Base-by-base conservation (phyloP, 2,888 invertebrate genomes). In the Unio delphinus region DNA sequence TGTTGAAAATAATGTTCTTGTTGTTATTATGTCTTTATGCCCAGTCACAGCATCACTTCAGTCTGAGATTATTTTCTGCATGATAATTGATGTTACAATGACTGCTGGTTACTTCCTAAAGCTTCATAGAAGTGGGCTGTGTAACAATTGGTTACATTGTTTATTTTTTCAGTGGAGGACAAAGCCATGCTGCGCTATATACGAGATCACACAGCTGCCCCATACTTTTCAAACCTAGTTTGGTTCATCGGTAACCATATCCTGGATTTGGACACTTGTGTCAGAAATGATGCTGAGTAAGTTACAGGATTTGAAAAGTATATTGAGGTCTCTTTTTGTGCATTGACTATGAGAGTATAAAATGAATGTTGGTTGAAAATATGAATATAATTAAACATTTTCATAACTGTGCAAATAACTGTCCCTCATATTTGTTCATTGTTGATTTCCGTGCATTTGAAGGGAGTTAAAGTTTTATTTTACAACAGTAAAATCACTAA, bases 161-260 rank as follows among this genome's bases (percentile, higher is more conserved):
- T 28, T 55, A 26, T 65, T 34, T 64, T 80, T 88, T 92, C 93
- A 91, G 98, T 98, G 56, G 95, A 96, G 86, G 98, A 98, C 90
- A 93, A 94, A 62, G 96, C 89, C 15, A 99, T 99, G 98, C 91
- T 98, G 78, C 93, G 95, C 79, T 99, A 98, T 90, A 98, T 99
- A 80, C 92, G 97, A 87, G 97, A 98, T 90, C 94, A 95, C 90
- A 98, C 99, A 57, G 98, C 98, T 17, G 98, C 97, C 54, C 98
- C 98, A 1, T 99, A 99, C 91, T 98, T 99, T 90, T 97, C 97
- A 81, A 99, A 99, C 91, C 93, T 99, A 69, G 98, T 99, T 61
- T 99, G 98, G 97, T 98, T 98, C 88, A 98, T 99, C 87, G 98
- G 98, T 67, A 98, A 96, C 91, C 97, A 99, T 89, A 96, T 99